Conservation (phyloP, 1,140 invertebrate species). For the Lasioglossum baleicum region DNA sequence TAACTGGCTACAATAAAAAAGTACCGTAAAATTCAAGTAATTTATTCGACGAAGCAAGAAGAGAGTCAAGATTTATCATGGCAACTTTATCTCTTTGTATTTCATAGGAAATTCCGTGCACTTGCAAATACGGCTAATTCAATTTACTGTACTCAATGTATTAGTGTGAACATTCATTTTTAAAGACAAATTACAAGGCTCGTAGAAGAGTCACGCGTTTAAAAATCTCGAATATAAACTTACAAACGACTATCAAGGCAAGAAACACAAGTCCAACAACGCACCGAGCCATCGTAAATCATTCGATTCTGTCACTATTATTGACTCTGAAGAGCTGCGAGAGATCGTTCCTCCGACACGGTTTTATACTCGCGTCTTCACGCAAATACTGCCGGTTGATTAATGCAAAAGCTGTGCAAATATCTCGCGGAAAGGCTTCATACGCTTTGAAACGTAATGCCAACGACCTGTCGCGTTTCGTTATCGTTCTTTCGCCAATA, state of each 20-base stretch:
- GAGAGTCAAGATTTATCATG: too few relatives aligned
- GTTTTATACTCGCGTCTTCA: background rate
- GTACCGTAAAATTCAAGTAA: too few relatives aligned
- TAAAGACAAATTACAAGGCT: too few relatives aligned
- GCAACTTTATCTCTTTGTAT: too few relatives aligned
- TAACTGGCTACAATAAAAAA: too few relatives aligned
- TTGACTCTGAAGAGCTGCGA: background rate
- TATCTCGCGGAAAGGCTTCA: background rate
- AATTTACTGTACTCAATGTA: too few relatives aligned
- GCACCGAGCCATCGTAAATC: background rate
- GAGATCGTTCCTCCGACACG: background rate
- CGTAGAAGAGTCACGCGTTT: background rate
- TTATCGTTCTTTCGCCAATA: background rate
- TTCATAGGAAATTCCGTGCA: too few relatives aligned
- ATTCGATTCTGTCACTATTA: background rate
- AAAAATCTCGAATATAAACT: background rate
- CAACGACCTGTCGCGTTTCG: background rate
- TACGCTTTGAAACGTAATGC: background rate
- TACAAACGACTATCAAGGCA: background rate
- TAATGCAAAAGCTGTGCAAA: constrained; percentile 1
- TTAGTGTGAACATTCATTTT: too few relatives aligned
- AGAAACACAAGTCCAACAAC: background rate
- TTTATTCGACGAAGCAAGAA: too few relatives aligned
- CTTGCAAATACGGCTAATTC: too few relatives aligned
- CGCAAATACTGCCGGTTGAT: background rate